These are phyloP conservation scores for Thalassarche chlororhynchos DNA, from an alignment of 2,113 vertebrate species.

Conservation along the genomic window DNA sequence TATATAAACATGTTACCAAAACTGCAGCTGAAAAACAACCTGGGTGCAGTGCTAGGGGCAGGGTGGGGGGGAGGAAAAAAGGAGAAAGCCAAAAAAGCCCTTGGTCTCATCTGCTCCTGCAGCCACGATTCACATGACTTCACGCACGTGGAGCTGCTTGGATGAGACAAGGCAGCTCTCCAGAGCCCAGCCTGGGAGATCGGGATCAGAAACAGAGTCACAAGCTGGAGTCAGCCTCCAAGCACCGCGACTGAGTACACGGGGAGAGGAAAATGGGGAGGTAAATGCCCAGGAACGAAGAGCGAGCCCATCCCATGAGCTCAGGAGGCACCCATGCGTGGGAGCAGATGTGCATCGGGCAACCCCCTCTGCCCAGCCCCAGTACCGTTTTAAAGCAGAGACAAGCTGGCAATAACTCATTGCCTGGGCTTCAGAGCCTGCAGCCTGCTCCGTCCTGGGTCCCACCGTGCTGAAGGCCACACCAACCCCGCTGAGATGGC, in stretches of 20 bases:
- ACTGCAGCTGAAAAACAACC: background rate
- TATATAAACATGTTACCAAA: background rate
- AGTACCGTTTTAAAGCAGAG: background rate
- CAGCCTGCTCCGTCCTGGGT: background rate
- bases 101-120: background rate
- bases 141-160: background rate
- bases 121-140: background rate
- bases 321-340: background rate
- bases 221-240: background rate
- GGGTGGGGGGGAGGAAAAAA: background rate
- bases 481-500: background rate
- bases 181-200: background rate
- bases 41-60: background rate
- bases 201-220: background rate
- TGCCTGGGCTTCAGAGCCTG: background rate
- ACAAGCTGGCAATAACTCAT: background rate
- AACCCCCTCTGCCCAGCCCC: background rate
- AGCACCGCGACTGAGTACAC: fast-evolving
- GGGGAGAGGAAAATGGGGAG: background rate
- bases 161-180: background rate
- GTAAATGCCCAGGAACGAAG: background rate
- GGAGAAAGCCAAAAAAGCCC: constrained; percentile 15
- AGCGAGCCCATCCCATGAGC: background rate
- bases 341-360: background rate
- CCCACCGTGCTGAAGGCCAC: background rate